Base-by-base conservation (phyloP, 2,113 vertebrate genomes). In the Sphaerodactylus townsendi region DNA sequence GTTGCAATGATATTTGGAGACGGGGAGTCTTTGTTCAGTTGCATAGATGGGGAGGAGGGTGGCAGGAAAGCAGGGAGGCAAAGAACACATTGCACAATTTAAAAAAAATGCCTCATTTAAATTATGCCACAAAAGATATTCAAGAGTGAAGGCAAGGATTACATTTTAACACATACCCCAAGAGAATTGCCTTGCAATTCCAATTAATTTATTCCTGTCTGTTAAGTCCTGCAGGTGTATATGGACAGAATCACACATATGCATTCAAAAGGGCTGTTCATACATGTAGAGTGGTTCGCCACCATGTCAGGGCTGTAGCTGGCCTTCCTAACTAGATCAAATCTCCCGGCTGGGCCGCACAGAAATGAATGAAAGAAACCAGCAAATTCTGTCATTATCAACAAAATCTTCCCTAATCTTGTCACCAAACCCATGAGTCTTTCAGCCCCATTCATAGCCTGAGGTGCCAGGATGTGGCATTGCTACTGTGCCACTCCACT, bases 71-170 rank as follows among this genome's bases (percentile, higher is more conserved):
- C 59, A 85, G 46, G 80, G 25, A 89, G 83, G 91, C 64, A 93
- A 82, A 56, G 87, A 90, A 78, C 85, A 88, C 81, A 44, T 92
- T 93, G 87, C 89, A 84, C 69, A 25, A 10, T 77, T 35, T 68
- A 30, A 44, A 48, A 75, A 92, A 86, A 89, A 94, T 86, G 89
- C 75, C 91, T 93, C 87, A 88, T 93, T 95, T 92, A 93, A 91
- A 92, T 92, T 87, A 91, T 90, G 87, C 78, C 85, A 92, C 90
- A 91, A 91, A 93, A 86, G 81, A 87, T 65, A 68, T 56, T 46
- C 83, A 86, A 87, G 73, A 87, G 79, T 0, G 0, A 92, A 85
- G 86, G 78, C 85, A 89, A 87, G 62, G 83, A 86, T 92, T 91
- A 73, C 65, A 76, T 90, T 92, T 90, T 75, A 65, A 64, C 19